phyloP scores from a whole-genome alignment of 64 coral and sea anemone species.

The Montipora cactus region DNA sequence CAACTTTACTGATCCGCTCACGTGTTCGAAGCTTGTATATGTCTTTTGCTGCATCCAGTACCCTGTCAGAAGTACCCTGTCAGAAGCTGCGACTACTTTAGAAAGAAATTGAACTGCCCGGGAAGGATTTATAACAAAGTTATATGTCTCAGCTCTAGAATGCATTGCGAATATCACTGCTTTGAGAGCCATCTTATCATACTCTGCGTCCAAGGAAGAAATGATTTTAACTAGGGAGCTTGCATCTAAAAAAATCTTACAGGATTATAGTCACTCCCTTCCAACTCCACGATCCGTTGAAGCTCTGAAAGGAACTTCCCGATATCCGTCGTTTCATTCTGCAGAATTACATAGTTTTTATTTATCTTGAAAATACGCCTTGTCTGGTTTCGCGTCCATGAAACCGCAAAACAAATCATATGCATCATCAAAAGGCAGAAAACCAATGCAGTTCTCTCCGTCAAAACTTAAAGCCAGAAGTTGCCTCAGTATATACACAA shows the following conservation, averaged over 20 bases:
- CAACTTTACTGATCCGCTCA: neutral
- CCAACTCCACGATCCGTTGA: slow-evolving; percentile 2
- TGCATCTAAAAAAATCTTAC: too few relatives aligned
- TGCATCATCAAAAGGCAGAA: slow-evolving; percentile 54
- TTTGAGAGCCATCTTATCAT: slow-evolving; percentile 48
- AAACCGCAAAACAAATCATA: slow-evolving; percentile 54
- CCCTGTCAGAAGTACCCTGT: neutral
- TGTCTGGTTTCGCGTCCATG: slow-evolving; percentile 25
- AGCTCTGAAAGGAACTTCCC: slow-evolving; percentile 45
- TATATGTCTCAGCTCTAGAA: slow-evolving; percentile 11
- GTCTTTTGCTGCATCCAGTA: neutral
- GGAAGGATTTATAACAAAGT: neutral
- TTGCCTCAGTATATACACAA: slow-evolving; percentile 54
- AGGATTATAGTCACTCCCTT: too few relatives aligned
- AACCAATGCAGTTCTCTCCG: slow-evolving; percentile 43
- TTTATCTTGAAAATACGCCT: slow-evolving; percentile 51
- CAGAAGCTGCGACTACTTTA: neutral
- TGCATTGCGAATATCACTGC: slow-evolving; percentile 40
- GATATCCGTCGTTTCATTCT: slow-evolving; percentile 28
- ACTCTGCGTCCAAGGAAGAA: slow-evolving; percentile 37
- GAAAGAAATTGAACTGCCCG: neutral
- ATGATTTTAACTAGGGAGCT: too few relatives aligned
- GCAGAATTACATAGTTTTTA: slow-evolving; percentile 21
- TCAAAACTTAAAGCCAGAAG: slow-evolving; percentile 32
- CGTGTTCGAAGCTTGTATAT: neutral